Conservation (phyloP, 92 coral and sea anemone species). For the Pocillopora grandis region DNA sequence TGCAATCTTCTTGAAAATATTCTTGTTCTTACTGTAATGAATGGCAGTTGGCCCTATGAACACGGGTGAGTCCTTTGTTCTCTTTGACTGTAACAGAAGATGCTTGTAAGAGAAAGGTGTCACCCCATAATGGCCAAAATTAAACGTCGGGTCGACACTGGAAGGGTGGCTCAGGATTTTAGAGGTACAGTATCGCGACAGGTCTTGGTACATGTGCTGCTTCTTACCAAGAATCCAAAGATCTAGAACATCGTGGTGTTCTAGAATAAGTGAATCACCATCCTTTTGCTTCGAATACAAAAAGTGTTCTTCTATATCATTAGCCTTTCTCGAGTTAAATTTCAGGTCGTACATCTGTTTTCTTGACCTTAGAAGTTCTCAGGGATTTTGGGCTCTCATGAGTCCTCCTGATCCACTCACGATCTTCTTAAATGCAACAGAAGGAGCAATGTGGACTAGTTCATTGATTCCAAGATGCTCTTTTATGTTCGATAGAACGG, state of each 20-base stretch:
- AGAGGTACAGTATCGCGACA: constrained; percentile 40
- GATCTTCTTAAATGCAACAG: constrained; percentile 37
- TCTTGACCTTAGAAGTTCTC: constrained; percentile 52
- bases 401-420: constrained; percentile 38
- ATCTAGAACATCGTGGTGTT: constrained; percentile 65
- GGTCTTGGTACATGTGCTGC: constrained; percentile 55
- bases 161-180: constrained; percentile 33
- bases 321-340: neutral
- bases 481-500: constrained; percentile 56
- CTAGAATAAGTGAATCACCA: constrained; percentile 36
- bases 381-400: constrained; percentile 40
- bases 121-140: constrained; percentile 53
- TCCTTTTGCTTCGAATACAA: constrained; percentile 43
- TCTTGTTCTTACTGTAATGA: constrained; percentile 48
- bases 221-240: constrained; percentile 35
- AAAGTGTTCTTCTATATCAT: constrained; percentile 48
- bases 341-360: constrained; percentile 57
- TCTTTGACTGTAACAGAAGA: constrained; percentile 33
- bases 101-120: constrained; percentile 55
- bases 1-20: constrained; percentile 38
- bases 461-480: constrained; percentile 42
- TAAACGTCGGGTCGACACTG: constrained; percentile 63
- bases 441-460: constrained; percentile 12
- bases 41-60: constrained; percentile 59
- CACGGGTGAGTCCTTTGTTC: constrained; percentile 40